Evolutionary conservation across 2,888 invertebrate species (phyloP).

Genomic region (Lithophane leautieri): DNA sequence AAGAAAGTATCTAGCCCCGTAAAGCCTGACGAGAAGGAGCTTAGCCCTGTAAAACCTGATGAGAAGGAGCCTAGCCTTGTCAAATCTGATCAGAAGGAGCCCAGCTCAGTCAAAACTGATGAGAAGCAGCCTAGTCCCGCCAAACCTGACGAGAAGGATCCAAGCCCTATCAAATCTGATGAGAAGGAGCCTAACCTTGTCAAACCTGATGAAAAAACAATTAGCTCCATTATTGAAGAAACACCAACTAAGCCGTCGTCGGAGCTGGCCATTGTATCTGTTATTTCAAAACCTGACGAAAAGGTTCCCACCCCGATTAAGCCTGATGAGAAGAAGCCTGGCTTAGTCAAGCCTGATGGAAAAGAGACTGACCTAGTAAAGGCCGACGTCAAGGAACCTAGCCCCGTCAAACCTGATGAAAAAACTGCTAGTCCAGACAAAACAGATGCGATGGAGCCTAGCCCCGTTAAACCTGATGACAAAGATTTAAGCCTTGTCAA

Average conservation of each 20-base stretch:
- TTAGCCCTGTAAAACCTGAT: background rate
- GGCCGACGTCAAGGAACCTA: background rate
- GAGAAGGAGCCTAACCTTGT: slow-evolving; percentile 19
- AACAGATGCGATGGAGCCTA: background rate
- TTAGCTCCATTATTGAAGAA: too few relatives aligned
- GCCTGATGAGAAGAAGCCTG: slow-evolving; percentile 4
- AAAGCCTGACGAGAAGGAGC: background rate
- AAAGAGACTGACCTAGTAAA: too few relatives aligned
- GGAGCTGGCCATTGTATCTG: background rate
- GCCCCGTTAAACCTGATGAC: background rate
- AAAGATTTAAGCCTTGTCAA: fast-evolving
- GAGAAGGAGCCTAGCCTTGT: background rate
- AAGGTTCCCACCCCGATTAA: slow-evolving; percentile 12
- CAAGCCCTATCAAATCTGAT: background rate
- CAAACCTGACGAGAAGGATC: background rate
- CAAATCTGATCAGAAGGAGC: background rate
- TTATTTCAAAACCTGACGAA: background rate
- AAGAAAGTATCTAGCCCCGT: slow-evolving; percentile 22
- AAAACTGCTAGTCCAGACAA: slow-evolving; percentile 23
- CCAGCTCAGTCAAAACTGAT: background rate
- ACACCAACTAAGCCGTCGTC: background rate
- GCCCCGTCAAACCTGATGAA: slow-evolving; percentile 18
- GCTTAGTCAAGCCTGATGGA: background rate
- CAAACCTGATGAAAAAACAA: background rate
- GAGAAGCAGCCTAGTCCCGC: background rate